Percentiles rank a stretch among this genome's conserved stretches.
Conservation (phyloP, 2,113 vertebrate genomes). For the Sylvietta virens region DNA sequence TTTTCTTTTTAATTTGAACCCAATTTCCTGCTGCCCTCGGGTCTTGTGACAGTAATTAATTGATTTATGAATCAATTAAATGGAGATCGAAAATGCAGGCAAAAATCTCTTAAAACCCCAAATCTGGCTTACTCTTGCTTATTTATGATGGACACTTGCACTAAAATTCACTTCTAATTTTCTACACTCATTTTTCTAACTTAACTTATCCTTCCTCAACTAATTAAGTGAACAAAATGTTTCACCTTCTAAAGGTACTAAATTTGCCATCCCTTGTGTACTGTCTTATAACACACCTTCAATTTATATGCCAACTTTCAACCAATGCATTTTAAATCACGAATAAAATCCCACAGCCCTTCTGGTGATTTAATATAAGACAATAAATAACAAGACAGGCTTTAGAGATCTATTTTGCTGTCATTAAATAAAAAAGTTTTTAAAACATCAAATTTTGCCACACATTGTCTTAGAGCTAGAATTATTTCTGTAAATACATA, state of each 20-base stretch:
- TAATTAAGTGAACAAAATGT: conserved; percentile 27
- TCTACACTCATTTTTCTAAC: conserved; percentile 5
- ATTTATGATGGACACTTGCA: conserved; percentile 15
- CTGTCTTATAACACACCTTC: background rate
- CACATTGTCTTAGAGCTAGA: background rate
- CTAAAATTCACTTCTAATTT: conserved; percentile 34
- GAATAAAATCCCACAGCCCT: background rate
- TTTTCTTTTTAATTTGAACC: conserved; percentile 69
- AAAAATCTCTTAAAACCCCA: background rate
- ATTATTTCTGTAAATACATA: background rate
- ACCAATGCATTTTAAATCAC: background rate
- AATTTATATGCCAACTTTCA: conserved; percentile 12
- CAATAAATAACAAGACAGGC: background rate
- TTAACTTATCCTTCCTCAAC: background rate
- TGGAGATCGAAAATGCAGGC: background rate
- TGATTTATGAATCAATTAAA: conserved; percentile 70
- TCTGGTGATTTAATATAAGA: background rate
- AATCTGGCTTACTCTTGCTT: background rate
- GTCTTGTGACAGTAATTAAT: conserved; percentile 67
- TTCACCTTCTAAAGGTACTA: conserved; percentile 15
- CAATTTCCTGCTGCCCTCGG: conserved; percentile 57
- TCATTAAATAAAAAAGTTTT: background rate
- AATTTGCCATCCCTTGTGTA: conserved; percentile 10
- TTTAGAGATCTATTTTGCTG: background rate
- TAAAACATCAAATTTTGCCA: background rate